These are phyloP conservation scores for Eulemur mongoz DNA, from an alignment of 2,797 vertebrate species.

Conservation along the genomic window DNA sequence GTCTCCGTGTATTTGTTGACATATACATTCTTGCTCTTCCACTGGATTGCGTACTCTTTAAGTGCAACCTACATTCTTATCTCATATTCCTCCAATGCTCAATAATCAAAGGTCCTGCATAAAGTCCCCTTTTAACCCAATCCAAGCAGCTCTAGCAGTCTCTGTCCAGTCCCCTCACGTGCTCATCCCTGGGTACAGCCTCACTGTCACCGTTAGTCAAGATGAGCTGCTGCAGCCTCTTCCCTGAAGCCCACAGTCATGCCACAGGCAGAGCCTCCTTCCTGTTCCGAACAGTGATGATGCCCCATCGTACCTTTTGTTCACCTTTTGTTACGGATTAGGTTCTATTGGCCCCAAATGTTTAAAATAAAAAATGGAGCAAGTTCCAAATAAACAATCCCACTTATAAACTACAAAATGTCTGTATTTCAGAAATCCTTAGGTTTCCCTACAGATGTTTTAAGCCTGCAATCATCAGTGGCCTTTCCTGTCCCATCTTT, in stretches of 20 bases:
- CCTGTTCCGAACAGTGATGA: neutral
- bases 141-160: neutral
- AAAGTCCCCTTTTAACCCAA: neutral
- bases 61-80: neutral
- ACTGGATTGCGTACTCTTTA: neutral
- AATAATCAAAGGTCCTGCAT: neutral
- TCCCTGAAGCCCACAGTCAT: neutral
- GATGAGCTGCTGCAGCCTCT: neutral
- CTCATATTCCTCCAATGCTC: neutral
- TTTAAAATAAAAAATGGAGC: neutral
- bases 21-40: neutral
- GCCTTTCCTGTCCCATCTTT: slow-evolving; percentile 50
- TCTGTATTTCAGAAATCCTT: neutral
- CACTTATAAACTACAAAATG: neutral
- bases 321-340: neutral
- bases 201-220: neutral
- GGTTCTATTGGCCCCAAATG: neutral
- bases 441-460: neutral
- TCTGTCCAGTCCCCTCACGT: neutral
- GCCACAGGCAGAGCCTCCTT: neutral
- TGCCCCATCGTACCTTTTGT: neutral
- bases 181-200: neutral
- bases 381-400: slow-evolving; percentile 1
- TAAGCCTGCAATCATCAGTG: neutral
- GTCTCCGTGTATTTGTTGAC: neutral